phyloP scores from a whole-genome alignment of 2,113 vertebrate genomes.

The Sula dactylatra region DNA sequence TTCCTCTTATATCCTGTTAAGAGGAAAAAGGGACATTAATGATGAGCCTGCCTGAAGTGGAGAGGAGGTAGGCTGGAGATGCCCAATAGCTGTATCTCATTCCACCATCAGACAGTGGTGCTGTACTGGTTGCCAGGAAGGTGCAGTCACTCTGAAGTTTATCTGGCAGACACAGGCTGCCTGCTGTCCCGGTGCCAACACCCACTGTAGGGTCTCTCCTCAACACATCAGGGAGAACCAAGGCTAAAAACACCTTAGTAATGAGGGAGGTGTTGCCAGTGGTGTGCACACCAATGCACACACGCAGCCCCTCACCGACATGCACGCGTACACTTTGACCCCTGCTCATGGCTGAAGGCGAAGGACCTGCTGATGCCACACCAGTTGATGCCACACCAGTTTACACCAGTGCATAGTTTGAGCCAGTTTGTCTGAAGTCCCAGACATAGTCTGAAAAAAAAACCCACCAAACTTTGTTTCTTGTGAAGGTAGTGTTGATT shows the following conservation, averaged over 20 bases:
- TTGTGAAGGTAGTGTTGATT: neutral
- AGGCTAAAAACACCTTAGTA: neutral
- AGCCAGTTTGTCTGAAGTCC: neutral
- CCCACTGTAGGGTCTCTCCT: neutral
- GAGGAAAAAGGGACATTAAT: neutral
- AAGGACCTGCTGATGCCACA: neutral
- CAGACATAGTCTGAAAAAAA: neutral
- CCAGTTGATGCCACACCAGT: neutral
- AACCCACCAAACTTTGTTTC: neutral
- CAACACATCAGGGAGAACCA: neutral
- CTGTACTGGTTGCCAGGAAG: neutral
- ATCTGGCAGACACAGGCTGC: neutral
- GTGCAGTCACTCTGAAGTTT: neutral
- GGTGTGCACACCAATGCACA: no score
- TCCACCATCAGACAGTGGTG: neutral
- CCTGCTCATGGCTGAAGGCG: neutral
- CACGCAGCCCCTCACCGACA: neutral
- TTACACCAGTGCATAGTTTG: neutral
- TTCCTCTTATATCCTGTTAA: neutral
- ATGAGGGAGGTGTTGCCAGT: neutral
- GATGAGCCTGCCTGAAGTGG: neutral
- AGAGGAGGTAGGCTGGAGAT: neutral
- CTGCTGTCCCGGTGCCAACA: neutral
- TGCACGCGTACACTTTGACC: rapidly evolving
- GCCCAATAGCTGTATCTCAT: neutral